Evolutionary conservation across 2,113 vertebrate species (phyloP), one percentile per base, ranked within the genome.

Genomic region (Prunella himalayana): DNA sequence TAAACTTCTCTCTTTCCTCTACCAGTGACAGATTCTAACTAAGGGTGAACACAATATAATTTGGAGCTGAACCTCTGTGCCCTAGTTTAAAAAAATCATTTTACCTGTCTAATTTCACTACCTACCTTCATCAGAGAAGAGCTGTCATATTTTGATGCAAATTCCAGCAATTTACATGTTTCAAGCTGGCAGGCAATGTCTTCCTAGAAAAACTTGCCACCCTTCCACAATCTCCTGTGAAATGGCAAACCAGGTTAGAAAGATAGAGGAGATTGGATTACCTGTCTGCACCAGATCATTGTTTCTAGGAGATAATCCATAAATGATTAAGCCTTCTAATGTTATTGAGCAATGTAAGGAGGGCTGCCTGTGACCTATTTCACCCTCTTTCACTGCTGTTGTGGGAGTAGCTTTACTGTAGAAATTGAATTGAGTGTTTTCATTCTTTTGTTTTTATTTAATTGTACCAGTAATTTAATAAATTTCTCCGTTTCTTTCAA

Each of bases 311-410:
- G 98, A 97, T 97, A 98, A 98, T 94, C 95, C 96, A 98, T 99
- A 97, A 98, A 99, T 99, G 98, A 99, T 99, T 99, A 98, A 99
- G 98, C 96, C 97, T 98, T 97, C 98, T 96, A 93, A 98, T 98
- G 98, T 98, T 97, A 98, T 97, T 97, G 90, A 97, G 97, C 97
- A 96, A 97, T 56, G 92, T 95, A 97, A 96, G 96, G 97, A 97
- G 64, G 89, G 87, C 82, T 41, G 85, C 70, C 86, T 86, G 82
- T 97, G 97, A 98, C 97, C 97, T 96, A 98, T 95, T 98, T 98
- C 96, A 97, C 96, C 92, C 95, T 97, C 92, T 95, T 72, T 72
- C 69, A 68, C 82, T 90, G 91, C 39, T 86, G 70, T 39, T 82
- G 61, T 77, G 56, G 71, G 81, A 95, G 92, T 78, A 96, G 88